Conservation (phyloP, 2,888 invertebrate species). For the Lamellibrachia satsuma region DNA sequence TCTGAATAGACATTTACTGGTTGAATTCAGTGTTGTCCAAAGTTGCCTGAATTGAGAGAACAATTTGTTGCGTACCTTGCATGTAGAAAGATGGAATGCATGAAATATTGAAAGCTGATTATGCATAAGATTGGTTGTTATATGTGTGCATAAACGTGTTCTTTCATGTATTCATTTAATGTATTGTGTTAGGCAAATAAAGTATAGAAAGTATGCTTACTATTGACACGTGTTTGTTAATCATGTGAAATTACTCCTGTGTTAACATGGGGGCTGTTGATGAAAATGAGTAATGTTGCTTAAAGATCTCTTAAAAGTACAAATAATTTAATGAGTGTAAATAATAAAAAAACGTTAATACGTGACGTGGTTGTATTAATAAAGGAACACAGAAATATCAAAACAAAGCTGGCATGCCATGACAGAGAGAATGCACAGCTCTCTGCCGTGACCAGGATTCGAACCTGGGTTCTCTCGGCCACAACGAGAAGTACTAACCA, state of each 20-base stretch:
- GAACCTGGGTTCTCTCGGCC: constrained; percentile 17
- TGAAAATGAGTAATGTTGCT: not conserved
- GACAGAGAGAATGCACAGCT: constrained; percentile 5
- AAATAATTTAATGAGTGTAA: not conserved
- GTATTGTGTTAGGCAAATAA: constrained; percentile 3
- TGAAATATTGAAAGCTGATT: not conserved
- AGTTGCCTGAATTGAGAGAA: not conserved
- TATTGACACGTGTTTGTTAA: not conserved
- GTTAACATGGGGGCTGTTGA: not conserved
- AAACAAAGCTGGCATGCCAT: not conserved
- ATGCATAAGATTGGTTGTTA: not conserved
- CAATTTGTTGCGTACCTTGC: not conserved
- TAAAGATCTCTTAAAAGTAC: not conserved
- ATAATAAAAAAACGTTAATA: not conserved
- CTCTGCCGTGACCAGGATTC: constrained; percentile 17
- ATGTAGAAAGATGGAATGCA: not conserved
- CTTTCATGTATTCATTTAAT: not conserved
- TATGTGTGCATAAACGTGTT: constrained; percentile 13
- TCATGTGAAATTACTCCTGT: not conserved
- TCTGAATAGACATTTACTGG: not conserved
- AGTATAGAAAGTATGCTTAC: not conserved
- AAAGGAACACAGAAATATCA: not conserved
- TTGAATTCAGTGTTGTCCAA: not conserved
- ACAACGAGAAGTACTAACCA: constrained; percentile 17
- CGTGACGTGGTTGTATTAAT: not conserved